phyloP scores from a whole-genome alignment of 2,888 invertebrate genomes.

The Tholera decimalis region DNA sequence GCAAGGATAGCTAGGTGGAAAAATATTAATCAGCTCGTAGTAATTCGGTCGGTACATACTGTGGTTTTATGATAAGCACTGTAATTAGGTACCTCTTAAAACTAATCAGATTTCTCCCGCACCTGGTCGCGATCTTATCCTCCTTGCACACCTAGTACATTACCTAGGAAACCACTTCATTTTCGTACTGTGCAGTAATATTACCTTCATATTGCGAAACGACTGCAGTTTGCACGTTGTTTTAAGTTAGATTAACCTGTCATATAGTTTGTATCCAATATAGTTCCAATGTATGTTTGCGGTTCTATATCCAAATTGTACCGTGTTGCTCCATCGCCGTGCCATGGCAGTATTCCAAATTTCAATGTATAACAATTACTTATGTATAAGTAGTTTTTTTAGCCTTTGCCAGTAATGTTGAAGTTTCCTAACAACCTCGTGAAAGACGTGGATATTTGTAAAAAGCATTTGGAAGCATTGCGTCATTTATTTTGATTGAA shows the following conservation, averaged over 20 bases:
- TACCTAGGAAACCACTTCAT: conserved; percentile 5
- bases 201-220: conserved; percentile 19
- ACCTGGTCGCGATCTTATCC: conserved; percentile 12
- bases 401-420: neutral
- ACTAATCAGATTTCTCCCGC: conserved; percentile 10
- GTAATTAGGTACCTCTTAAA: conserved; percentile 11
- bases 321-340: conserved; percentile 20
- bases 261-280: conserved; percentile 31
- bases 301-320: conserved; percentile 29
- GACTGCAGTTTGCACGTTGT: conserved; percentile 14
- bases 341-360: conserved; percentile 43
- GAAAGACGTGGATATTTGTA: too few species aligned
- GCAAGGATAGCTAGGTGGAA: too few species aligned
- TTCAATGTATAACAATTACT: conserved; percentile 12
- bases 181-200: conserved; percentile 11
- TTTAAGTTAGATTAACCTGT: conserved; percentile 48
- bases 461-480: too few species aligned
- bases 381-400: neutral
- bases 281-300: neutral
- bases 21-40: too few species aligned
- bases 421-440: too few species aligned
- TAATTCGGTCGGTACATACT: too few species aligned
- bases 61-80: conserved; percentile 2
- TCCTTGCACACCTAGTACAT: neutral
- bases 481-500: too few species aligned